A percentile compares a stretch with the other conserved stretches of the same genome.
Conservation (phyloP, 2,888 invertebrate genomes). For the Caenorhabditis sp. region DNA sequence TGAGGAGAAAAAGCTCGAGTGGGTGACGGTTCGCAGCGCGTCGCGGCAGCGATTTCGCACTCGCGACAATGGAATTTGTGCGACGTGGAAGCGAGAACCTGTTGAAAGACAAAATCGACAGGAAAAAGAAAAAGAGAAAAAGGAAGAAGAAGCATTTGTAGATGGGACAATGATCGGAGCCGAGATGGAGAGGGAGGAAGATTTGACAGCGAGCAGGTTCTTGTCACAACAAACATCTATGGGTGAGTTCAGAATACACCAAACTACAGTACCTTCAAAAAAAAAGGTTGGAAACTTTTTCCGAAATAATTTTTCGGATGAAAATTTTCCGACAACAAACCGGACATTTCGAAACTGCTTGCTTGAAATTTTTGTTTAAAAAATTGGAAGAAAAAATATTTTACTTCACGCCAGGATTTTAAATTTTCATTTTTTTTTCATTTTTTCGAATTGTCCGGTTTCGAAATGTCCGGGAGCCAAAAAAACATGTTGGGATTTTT, state of each 20-base stretch:
- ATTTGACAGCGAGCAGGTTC: conserved; percentile 20
- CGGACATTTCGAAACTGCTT: too few relatives aligned
- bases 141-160: conserved; percentile 10
- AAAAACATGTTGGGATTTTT: too few relatives aligned
- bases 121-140: conserved; percentile 5
- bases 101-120: background rate
- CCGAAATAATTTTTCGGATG: too few relatives aligned
- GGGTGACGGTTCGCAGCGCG: background rate
- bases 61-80: background rate
- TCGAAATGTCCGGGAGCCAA: too few relatives aligned
- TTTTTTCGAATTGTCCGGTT: too few relatives aligned
- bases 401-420: too few relatives aligned
- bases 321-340: too few relatives aligned
- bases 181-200: conserved; percentile 2
- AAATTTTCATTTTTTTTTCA: too few relatives aligned
- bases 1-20: conserved; percentile 5
- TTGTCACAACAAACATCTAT: background rate
- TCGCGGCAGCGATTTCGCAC: background rate
- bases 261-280: conserved; percentile 19
- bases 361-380: too few relatives aligned
- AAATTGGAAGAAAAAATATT: too few relatives aligned
- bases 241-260: conserved; percentile 16
- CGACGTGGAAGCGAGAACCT: background rate
- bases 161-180: conserved; percentile 17
- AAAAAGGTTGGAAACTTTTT: background rate